phyloP scores from a whole-genome alignment of 37 sponge, comb jelly and placozoan species.

The Chondrilla cf. caribensis region DNA sequence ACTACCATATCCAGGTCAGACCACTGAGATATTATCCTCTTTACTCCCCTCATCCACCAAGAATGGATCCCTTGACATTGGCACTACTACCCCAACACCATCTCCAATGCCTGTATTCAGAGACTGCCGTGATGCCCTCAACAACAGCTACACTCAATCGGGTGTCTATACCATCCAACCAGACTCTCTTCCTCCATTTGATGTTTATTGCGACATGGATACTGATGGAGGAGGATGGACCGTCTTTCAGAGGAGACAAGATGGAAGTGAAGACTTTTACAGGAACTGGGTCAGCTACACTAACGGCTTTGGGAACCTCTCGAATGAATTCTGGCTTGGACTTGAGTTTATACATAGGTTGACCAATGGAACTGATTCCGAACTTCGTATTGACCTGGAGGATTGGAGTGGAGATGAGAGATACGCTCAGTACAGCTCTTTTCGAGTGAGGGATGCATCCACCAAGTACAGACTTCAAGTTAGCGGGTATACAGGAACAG shows the following conservation, averaged over 20 bases:
- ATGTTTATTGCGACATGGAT: constrained; percentile 19
- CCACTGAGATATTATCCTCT: too few species aligned
- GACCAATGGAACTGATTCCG: neutral
- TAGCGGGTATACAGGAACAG: constrained; percentile 14
- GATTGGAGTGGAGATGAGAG: neutral
- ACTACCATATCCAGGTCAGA: too few species aligned
- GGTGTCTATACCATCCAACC: neutral
- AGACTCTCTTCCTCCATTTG: neutral
- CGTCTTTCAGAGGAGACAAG: neutral
- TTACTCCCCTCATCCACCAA: too few species aligned
- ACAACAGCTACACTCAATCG: neutral
- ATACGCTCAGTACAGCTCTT: constrained; percentile 14
- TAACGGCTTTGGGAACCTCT: constrained; percentile 15
- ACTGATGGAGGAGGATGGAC: constrained; percentile 16
- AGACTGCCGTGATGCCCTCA: constrained; percentile 4
- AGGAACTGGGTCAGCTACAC: neutral
- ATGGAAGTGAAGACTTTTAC: constrained; percentile 2
- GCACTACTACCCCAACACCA: too few species aligned
- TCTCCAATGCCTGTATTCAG: too few species aligned
- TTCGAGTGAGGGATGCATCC: neutral
- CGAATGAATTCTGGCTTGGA: neutral
- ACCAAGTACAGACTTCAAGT: constrained; percentile 12
- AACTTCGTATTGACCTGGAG: neutral
- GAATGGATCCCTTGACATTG: too few species aligned
- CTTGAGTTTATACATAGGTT: neutral